Conservation (phyloP, 2,888 invertebrate species). For the Linnaemya tessellans region DNA sequence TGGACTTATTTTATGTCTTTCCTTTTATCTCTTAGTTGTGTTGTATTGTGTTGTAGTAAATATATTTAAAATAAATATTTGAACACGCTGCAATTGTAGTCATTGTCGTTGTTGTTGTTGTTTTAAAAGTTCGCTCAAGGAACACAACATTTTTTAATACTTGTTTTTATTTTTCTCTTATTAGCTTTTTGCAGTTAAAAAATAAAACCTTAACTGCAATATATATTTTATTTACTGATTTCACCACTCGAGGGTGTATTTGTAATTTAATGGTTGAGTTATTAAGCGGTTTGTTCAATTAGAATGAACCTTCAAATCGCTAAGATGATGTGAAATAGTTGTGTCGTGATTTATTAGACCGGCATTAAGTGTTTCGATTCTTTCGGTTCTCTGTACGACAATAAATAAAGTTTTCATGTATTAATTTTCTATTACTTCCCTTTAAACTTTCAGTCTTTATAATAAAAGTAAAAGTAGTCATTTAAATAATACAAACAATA, state of each 20-base stretch:
- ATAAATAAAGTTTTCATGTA: too few species aligned
- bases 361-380: too few species aligned
- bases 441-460: too few species aligned
- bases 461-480: too few species aligned
- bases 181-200: not conserved
- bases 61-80: conserved; percentile 53
- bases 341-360: too few species aligned
- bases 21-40: conserved; percentile 22
- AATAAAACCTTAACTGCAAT: not conserved
- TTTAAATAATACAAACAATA: too few species aligned
- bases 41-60: conserved; percentile 20
- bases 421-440: too few species aligned
- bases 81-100: conserved; percentile 39
- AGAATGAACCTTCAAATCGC: too few species aligned
- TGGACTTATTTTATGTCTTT: conserved; percentile 5
- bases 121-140: conserved; percentile 17
- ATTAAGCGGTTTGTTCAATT: too few species aligned
- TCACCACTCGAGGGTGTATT: not conserved
- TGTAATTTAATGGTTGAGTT: too few species aligned
- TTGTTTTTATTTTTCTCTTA: not conserved
- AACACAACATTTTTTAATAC: not conserved
- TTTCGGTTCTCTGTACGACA: too few species aligned
- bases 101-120: not conserved
- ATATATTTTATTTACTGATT: not conserved
- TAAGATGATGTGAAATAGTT: too few species aligned